Evolutionary conservation across 2,797 vertebrate species (phyloP).

Genomic region (Chaetophractus vellerosus): DNA sequence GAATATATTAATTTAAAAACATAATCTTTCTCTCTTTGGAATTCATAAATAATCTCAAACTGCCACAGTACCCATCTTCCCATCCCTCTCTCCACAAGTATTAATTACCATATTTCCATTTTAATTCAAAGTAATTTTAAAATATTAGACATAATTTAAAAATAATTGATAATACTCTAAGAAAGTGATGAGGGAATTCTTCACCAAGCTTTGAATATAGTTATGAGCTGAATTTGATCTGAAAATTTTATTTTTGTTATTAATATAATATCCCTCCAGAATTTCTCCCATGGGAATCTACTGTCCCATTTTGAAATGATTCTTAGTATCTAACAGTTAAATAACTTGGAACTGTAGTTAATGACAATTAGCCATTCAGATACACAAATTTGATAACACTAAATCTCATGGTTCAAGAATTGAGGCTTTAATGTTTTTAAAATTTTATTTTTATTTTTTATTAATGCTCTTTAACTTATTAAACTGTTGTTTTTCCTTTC

Average conservation of each 20-base stretch:
- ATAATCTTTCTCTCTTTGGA: no score
- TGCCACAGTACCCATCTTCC: background rate
- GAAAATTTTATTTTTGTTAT: slow-evolving; percentile 67
- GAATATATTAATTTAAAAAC: no score
- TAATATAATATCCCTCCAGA: background rate
- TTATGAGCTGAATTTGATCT: slow-evolving; percentile 48
- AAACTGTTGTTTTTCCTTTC: background rate
- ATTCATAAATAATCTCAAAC: no score
- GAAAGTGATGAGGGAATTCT: slow-evolving; percentile 41
- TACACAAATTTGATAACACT: background rate
- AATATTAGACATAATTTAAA: slow-evolving; percentile 36
- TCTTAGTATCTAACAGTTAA: slow-evolving; percentile 23
- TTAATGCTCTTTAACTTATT: slow-evolving; percentile 25
- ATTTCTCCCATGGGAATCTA: background rate
- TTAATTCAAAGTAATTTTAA: slow-evolving; percentile 55
- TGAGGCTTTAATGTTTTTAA: background rate
- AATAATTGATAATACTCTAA: slow-evolving; percentile 15
- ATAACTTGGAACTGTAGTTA: slow-evolving; percentile 11
- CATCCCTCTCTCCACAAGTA: slow-evolving; percentile 48
- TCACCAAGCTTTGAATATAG: background rate
- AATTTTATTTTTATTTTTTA: slow-evolving; percentile 5
- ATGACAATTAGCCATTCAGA: background rate
- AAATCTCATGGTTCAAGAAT: background rate
- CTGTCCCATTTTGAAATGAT: slow-evolving; percentile 32
- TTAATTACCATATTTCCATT: slow-evolving; percentile 46